phyloP scores from a whole-genome alignment of 2,888 invertebrate genomes.

The Carpatolechia fugitivella region DNA sequence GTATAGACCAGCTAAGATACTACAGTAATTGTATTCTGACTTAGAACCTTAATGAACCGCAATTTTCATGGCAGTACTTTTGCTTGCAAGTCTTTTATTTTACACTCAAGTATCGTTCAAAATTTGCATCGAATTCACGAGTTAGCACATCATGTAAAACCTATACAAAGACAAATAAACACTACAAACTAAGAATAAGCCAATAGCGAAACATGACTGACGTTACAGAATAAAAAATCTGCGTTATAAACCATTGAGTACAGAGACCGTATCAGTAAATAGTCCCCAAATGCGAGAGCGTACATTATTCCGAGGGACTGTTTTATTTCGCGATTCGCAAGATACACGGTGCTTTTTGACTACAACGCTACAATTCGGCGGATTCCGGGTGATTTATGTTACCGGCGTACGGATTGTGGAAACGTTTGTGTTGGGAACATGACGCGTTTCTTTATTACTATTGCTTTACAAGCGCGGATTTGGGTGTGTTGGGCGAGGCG shows the following conservation, averaged over 20 bases:
- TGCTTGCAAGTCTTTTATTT: too few relatives aligned
- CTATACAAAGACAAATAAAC: neutral
- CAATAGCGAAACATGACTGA: neutral
- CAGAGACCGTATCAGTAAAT: slow-evolving; percentile 6
- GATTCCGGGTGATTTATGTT: slow-evolving; percentile 17
- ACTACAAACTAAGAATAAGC: neutral
- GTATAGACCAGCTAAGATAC: too few relatives aligned
- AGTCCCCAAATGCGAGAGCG: neutral
- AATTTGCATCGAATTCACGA: too few relatives aligned
- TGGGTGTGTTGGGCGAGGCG: too few relatives aligned
- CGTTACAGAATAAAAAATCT: neutral
- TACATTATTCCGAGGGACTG: neutral
- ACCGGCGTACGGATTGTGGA: slow-evolving; percentile 14
- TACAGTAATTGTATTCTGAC: too few relatives aligned
- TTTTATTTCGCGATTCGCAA: slow-evolving; percentile 11
- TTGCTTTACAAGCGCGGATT: neutral
- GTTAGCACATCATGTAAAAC: too few relatives aligned
- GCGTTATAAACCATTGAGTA: neutral
- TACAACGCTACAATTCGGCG: slow-evolving; percentile 8
- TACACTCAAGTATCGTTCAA: too few relatives aligned
- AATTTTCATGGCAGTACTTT: too few relatives aligned
- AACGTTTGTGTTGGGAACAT: slow-evolving; percentile 2
- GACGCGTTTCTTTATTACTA: slow-evolving; percentile 4
- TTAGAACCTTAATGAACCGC: too few relatives aligned
- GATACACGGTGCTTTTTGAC: slow-evolving; percentile 15